Percentiles rank a stretch among this genome's conserved stretches.
Evolutionary conservation across 2,888 invertebrate genomes (phyloP).

Genomic region (Leucoma salicis): DNA sequence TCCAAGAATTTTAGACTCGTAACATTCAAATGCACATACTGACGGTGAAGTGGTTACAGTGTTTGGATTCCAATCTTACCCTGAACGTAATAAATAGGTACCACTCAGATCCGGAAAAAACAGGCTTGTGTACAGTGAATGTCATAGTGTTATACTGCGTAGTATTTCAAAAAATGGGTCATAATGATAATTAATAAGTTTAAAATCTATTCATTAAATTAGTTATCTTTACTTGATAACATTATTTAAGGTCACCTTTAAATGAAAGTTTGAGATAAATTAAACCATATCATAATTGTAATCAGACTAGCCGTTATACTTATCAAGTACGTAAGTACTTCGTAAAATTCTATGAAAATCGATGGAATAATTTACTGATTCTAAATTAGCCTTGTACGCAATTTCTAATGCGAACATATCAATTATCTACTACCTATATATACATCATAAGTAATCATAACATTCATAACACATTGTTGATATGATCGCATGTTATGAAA

Average conservation of each 20-base stretch:
- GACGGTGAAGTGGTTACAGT: no score
- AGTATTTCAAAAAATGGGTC: neutral
- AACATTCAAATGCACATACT: no score
- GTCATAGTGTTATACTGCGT: no score
- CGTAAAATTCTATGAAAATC: neutral
- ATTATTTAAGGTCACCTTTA: conserved; percentile 2
- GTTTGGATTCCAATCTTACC: no score
- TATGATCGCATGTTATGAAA: neutral
- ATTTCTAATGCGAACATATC: neutral
- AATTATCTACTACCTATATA: no score
- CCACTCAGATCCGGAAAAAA: no score
- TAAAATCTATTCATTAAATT: conserved; percentile 1
- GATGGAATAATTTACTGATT: neutral
- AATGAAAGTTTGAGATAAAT: neutral
- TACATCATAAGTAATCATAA: no score
- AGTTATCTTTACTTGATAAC: neutral
- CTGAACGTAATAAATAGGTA: no score
- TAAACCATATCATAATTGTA: neutral
- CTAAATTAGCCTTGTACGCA: neutral
- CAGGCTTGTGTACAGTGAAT: no score
- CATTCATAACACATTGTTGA: neutral
- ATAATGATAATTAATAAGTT: conserved; percentile 3
- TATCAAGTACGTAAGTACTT: no score
- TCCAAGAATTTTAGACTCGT: no score
- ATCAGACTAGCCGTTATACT: neutral